A percentile compares a stretch with the other conserved stretches of the same genome.
phyloP scores from a whole-genome alignment of 2,888 invertebrate species.

The Salticus scenicus region DNA sequence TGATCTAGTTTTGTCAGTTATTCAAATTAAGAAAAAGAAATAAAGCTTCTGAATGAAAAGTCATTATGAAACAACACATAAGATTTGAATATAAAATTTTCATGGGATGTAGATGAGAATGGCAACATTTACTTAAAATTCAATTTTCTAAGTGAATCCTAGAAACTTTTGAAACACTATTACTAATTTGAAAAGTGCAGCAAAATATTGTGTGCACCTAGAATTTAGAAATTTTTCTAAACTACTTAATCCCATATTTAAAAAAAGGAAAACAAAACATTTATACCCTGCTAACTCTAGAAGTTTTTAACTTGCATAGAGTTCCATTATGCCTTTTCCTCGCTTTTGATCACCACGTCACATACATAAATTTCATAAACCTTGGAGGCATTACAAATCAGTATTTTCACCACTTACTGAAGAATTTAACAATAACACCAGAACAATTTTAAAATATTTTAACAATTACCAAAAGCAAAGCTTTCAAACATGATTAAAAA shows the following conservation, averaged over 20 bases:
- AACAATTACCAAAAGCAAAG: slow-evolving; percentile 56
- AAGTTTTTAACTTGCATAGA: slow-evolving; percentile 54
- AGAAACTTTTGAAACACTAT: slow-evolving; percentile 44
- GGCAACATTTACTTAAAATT: slow-evolving; percentile 26
- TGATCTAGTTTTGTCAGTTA: no score
- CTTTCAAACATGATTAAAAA: slow-evolving; percentile 39
- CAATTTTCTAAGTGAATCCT: slow-evolving; percentile 41
- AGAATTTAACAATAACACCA: slow-evolving; percentile 45
- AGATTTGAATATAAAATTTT: not conserved
- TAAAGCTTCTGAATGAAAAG: no score
- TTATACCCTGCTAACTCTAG: slow-evolving; percentile 59
- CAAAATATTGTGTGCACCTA: slow-evolving; percentile 58
- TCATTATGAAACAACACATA: slow-evolving; percentile 1
- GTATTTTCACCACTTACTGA: slow-evolving; percentile 28
- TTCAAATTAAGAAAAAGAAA: no score
- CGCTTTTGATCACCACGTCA: slow-evolving; percentile 55
- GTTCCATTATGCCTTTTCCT: slow-evolving; percentile 29
- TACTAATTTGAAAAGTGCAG: slow-evolving; percentile 45
- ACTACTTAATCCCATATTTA: slow-evolving; percentile 29
- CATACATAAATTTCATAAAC: slow-evolving; percentile 36
- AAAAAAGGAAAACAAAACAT: slow-evolving; percentile 16
- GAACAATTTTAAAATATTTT: slow-evolving; percentile 39
- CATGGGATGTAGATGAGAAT: not conserved
- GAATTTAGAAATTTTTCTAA: slow-evolving; percentile 35
- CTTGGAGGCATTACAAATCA: slow-evolving; percentile 45